phyloP scores from a whole-genome alignment of 1,140 invertebrate genomes.

The Formica selysi region DNA sequence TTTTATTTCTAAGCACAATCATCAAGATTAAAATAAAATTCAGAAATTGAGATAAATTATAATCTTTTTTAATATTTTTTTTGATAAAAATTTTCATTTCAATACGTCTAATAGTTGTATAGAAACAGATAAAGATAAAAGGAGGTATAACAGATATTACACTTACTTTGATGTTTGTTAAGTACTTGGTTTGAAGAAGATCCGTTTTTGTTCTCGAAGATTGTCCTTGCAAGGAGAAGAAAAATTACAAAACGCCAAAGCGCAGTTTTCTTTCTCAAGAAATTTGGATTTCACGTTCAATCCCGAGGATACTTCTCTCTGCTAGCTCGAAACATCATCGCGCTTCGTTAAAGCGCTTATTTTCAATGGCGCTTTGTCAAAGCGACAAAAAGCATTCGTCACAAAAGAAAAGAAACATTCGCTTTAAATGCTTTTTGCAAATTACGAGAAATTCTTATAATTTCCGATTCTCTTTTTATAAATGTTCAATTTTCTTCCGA shows the following conservation, averaged over 20 bases:
- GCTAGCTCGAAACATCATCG: slow-evolving; percentile 33
- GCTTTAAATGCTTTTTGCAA: neutral
- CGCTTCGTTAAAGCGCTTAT: neutral
- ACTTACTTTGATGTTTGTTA: slow-evolving; percentile 38
- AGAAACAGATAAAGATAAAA: neutral
- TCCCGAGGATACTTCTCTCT: slow-evolving; percentile 1
- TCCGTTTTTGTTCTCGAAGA: neutral
- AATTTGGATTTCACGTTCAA: slow-evolving; percentile 13
- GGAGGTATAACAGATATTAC: neutral
- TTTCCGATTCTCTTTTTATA: neutral
- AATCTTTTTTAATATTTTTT: neutral
- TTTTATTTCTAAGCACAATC: neutral
- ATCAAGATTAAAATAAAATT: slow-evolving; percentile 1
- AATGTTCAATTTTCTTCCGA: neutral
- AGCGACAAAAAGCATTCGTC: neutral
- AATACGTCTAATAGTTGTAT: neutral
- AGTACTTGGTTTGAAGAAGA: slow-evolving; percentile 1
- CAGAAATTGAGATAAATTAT: neutral
- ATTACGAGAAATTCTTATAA: neutral
- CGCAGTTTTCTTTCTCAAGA: neutral
- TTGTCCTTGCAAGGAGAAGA: neutral
- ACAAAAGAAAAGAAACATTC: neutral
- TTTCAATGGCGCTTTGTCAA: too few species aligned
- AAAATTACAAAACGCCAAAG: neutral
- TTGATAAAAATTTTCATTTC: neutral